Evolutionary conservation across 2,888 invertebrate genomes (phyloP).

Genomic region (Mythimna lalbum): DNA sequence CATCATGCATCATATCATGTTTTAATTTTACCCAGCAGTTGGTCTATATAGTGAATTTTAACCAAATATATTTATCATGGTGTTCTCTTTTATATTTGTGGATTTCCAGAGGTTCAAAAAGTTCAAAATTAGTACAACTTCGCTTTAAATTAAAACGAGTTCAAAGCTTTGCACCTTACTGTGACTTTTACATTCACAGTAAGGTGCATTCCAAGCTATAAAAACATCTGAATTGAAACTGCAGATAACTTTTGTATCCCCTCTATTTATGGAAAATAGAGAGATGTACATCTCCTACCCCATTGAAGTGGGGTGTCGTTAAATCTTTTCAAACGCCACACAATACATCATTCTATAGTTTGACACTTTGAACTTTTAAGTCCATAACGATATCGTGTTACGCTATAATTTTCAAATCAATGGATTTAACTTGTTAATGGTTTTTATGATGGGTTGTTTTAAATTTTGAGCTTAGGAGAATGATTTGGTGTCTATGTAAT

Average conservation of each 20-base stretch:
- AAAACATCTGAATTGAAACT: neutral
- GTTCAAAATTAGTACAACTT: too few relatives aligned
- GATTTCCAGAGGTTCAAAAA: too few relatives aligned
- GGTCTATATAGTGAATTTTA: too few relatives aligned
- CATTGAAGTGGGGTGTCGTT: conserved; percentile 2
- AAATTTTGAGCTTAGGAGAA: neutral
- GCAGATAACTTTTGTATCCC: neutral
- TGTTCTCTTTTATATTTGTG: too few relatives aligned
- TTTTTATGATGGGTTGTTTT: neutral
- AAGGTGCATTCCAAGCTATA: neutral
- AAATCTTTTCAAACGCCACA: conserved; percentile 27
- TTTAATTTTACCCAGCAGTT: too few relatives aligned
- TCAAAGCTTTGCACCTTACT: neutral
- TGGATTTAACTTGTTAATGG: conserved; percentile 5
- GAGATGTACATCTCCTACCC: conserved; percentile 13
- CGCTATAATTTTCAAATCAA: conserved; percentile 17
- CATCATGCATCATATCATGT: too few relatives aligned
- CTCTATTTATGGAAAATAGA: conserved; percentile 7
- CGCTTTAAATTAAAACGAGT: neutral
- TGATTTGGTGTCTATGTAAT: neutral
- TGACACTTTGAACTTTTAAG: conserved; percentile 25
- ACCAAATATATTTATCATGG: too few relatives aligned
- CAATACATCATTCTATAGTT: conserved; percentile 19
- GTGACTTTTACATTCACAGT: neutral
- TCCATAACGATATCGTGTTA: neutral